phyloP scores from a whole-genome alignment of 2,113 vertebrate genomes.

The Tachysurus fulvidraco region DNA sequence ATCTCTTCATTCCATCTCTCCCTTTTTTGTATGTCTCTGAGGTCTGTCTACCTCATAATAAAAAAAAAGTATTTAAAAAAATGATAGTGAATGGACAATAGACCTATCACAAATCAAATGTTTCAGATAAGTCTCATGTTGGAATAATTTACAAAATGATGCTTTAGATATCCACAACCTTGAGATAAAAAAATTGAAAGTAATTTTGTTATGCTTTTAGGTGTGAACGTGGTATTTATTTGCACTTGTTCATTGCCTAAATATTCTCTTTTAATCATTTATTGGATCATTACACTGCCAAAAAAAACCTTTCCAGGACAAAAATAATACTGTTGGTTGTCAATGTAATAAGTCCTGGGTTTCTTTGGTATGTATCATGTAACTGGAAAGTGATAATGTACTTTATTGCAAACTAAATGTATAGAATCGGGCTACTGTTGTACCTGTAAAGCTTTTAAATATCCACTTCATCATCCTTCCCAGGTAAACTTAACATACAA shows the following conservation, averaged over 20 bases:
- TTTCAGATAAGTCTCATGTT: not conserved
- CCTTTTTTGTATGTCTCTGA: not conserved
- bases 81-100: not conserved
- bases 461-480: too few relatives aligned
- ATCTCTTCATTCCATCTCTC: not conserved
- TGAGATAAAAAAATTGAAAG: not conserved
- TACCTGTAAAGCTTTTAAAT: not conserved
- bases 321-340: not conserved
- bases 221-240: not conserved
- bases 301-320: not conserved
- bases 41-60: not conserved
- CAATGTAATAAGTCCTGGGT: not conserved
- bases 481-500: not conserved
- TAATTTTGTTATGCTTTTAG: not conserved
- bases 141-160: not conserved
- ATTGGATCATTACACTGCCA: not conserved
- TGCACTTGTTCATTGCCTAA: not conserved
- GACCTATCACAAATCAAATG: not conserved
- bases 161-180: too few relatives aligned
- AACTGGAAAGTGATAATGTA: not conserved
- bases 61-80: not conserved
- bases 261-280: not conserved
- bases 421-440: not conserved
- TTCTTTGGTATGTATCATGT: not conserved
- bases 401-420: not conserved